phyloP scores from a whole-genome alignment of 2,888 invertebrate species.

The Branchipolynoe longqiensis region DNA sequence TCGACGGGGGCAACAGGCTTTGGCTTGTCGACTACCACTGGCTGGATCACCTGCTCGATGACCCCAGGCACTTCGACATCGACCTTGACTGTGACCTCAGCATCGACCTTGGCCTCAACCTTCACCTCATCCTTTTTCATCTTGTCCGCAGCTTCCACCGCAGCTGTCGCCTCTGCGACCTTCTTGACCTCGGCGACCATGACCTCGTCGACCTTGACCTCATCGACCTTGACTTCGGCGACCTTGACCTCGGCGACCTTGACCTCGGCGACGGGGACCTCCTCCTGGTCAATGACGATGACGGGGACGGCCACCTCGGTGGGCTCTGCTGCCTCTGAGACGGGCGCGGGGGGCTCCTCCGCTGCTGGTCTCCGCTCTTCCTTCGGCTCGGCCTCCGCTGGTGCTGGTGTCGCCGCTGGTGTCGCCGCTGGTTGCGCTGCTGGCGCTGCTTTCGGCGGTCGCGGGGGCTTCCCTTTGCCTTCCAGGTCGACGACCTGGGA shows the following conservation, averaged over 20 bases:
- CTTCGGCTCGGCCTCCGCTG: not conserved
- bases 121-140: not conserved
- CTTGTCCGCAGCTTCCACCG: not conserved
- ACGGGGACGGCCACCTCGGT: not conserved
- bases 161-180: not conserved
- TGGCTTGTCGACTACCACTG: not conserved
- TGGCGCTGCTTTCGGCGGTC: not conserved
- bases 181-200: not conserved
- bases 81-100: not conserved
- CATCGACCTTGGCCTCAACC: slow-evolving; percentile 1
- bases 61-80: not conserved
- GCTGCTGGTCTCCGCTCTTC: too few relatives aligned
- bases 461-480: not conserved
- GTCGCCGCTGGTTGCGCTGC: not conserved
- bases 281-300: too few relatives aligned
- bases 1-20: not conserved
- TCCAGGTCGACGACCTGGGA: slow-evolving; percentile 29
- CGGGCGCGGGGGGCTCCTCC: not conserved
- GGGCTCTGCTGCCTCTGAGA: not conserved
- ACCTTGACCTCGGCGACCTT: not conserved
- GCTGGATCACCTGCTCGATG: not conserved
- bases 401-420: not conserved
- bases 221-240: not conserved
- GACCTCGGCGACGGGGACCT: not conserved
- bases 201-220: not conserved